Evolutionary conservation across 1,140 invertebrate genomes (phyloP).

Genomic region (Argopecten irradians): DNA sequence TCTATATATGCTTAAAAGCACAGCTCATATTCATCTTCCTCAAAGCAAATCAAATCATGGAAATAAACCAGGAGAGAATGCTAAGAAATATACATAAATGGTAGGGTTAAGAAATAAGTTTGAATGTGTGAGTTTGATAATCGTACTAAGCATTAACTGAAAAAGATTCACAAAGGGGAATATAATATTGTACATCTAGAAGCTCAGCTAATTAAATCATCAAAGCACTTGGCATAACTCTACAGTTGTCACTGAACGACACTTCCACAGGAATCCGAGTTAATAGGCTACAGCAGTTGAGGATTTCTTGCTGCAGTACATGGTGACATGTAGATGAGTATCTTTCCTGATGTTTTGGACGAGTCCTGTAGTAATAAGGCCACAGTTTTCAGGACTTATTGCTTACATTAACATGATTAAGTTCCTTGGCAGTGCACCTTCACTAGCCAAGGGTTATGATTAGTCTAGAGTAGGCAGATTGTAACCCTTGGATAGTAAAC

Average conservation of each 20-base stretch:
- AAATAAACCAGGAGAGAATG: neutral
- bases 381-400: conserved; percentile 9
- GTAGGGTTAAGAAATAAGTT: neutral
- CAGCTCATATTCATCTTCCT: neutral
- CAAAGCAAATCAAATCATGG: neutral
- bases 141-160: neutral
- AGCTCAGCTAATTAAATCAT: neutral
- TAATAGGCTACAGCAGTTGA: neutral
- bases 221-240: neutral
- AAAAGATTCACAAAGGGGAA: neutral
- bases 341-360: neutral
- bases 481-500: too few species aligned
- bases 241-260: neutral
- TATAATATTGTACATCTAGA: neutral
- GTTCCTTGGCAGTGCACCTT: too few species aligned
- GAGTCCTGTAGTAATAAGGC: neutral
- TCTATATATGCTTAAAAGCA: neutral
- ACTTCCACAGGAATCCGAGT: neutral
- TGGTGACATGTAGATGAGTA: neutral
- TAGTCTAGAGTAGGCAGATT: too few species aligned
- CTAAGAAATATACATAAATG: neutral
- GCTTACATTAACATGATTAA: neutral
- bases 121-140: neutral
- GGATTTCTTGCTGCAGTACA: neutral
- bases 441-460: too few species aligned